Conservation (phyloP, 2,797 vertebrate genomes). For the Parambassis ranga region DNA sequence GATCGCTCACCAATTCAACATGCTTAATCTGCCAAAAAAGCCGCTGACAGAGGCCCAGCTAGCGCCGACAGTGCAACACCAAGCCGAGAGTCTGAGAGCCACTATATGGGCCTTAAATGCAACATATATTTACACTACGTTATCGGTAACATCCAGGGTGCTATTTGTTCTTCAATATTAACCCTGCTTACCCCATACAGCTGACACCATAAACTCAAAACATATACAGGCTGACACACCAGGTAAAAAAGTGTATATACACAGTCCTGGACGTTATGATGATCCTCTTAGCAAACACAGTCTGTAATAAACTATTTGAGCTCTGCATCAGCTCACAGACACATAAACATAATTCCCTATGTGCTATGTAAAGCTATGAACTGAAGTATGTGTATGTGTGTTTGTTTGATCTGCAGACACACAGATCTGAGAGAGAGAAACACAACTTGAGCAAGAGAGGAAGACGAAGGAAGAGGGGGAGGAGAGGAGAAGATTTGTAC, state of each 20-base stretch:
- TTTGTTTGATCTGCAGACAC: slow-evolving; percentile 24
- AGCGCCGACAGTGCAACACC: no score
- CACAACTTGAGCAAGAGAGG: slow-evolving; percentile 6
- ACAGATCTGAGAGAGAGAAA: slow-evolving; percentile 33
- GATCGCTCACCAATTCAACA: no score
- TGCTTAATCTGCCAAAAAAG: no score
- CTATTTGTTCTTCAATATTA: slow-evolving; percentile 15
- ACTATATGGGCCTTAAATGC: not conserved
- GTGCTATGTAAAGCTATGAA: slow-evolving; percentile 15
- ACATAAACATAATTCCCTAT: slow-evolving; percentile 10
- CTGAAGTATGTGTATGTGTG: slow-evolving; percentile 3
- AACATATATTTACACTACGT: not conserved
- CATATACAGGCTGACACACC: not conserved
- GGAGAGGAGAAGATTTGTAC: slow-evolving; percentile 7
- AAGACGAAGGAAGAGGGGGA: not conserved
- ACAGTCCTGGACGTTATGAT: slow-evolving; percentile 2
- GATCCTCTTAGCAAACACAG: slow-evolving; percentile 45
- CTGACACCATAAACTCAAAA: slow-evolving; percentile 22
- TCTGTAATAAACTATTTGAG: slow-evolving; percentile 29
- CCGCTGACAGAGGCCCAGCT: no score
- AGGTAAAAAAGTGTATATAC: not conserved
- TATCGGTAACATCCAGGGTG: not conserved
- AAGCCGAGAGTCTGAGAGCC: no score
- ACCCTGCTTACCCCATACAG: not conserved
- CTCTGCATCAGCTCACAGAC: slow-evolving; percentile 1